Conservation (phyloP, 2,797 vertebrate genomes). For the Miichthys miiuy region DNA sequence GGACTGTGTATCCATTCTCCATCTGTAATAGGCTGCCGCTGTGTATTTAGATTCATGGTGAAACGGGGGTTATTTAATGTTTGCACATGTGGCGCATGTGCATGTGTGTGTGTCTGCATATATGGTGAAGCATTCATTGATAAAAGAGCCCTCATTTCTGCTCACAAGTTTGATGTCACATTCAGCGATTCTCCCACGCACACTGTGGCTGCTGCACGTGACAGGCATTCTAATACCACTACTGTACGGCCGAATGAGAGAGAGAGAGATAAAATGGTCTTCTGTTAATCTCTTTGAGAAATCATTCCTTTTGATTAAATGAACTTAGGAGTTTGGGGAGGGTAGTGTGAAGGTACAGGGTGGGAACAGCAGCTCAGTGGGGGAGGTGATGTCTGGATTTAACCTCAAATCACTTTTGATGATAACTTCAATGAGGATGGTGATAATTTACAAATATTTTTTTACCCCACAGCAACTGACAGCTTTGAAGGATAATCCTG, state of each 20-base stretch:
- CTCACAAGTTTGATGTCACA: conserved; percentile 66
- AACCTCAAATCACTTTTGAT: conserved; percentile 55
- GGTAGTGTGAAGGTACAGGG: conserved; percentile 9
- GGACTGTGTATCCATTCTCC: conserved; percentile 46
- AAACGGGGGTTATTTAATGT: background rate
- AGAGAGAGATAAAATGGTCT: conserved; percentile 54
- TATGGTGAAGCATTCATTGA: conserved; percentile 60
- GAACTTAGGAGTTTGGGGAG: conserved; percentile 57
- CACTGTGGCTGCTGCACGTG: conserved; percentile 63
- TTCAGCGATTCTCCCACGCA: conserved; percentile 63
- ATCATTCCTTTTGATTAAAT: conserved; percentile 80
- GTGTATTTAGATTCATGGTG: conserved; percentile 28
- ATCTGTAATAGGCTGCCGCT: conserved; percentile 28
- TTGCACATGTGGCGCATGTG: conserved; percentile 6
- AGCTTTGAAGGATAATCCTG: conserved; percentile 37
- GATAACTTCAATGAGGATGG: conserved; percentile 35
- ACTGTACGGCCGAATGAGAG: conserved; percentile 32
- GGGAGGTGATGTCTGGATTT: conserved; percentile 45
- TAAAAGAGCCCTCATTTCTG: conserved; percentile 55
- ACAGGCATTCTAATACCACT: conserved; percentile 59
- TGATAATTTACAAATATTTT: conserved; percentile 41
- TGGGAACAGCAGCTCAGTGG: conserved; percentile 32
- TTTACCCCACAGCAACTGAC: conserved; percentile 26
- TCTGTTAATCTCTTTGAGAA: conserved; percentile 75
- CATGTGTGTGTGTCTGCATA: conserved; percentile 12